These are phyloP conservation scores for Coturnix japonica DNA, from an alignment of 2,113 vertebrate genomes.

Conservation along the genomic window DNA sequence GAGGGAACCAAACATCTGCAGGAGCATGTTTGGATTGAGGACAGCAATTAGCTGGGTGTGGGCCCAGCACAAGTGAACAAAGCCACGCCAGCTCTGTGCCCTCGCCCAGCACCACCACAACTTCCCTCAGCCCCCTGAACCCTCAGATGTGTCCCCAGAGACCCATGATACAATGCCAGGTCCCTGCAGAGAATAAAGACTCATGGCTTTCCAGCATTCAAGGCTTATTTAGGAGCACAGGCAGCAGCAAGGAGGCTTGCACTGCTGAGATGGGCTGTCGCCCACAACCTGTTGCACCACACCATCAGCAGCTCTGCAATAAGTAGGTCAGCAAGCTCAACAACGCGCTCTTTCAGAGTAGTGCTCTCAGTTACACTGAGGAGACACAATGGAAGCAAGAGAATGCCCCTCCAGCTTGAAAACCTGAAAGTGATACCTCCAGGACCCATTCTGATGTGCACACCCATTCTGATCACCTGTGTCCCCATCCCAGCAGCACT, in stretches of 20 bases:
- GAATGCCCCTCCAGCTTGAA: background rate
- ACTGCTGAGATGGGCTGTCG: conserved; percentile 3
- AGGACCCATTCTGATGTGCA: background rate
- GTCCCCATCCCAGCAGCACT: fast-evolving
- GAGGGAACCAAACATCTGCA: background rate
- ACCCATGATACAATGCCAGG: background rate
- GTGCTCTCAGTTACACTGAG: background rate
- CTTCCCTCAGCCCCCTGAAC: background rate
- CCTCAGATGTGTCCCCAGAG: background rate
- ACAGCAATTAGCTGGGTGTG: conserved; percentile 36
- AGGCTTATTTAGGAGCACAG: background rate
- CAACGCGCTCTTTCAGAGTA: background rate
- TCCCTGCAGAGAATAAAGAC: background rate
- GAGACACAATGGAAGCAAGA: background rate
- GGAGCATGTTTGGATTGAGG: background rate
- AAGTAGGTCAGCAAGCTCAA: conserved; percentile 65
- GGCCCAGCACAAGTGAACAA: background rate
- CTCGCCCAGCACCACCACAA: fast-evolving
- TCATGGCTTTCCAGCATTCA: background rate
- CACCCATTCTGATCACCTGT: background rate
- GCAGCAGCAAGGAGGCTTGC: background rate
- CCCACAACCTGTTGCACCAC: background rate
- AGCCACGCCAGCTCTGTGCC: fast-evolving
- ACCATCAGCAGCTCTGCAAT: background rate
- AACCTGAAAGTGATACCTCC: background rate